A percentile compares a stretch with the other conserved stretches of the same genome.
These are phyloP conservation scores for Tetheella fluctuosa DNA, from an alignment of 2,888 invertebrate genomes.

Conservation along the genomic window DNA sequence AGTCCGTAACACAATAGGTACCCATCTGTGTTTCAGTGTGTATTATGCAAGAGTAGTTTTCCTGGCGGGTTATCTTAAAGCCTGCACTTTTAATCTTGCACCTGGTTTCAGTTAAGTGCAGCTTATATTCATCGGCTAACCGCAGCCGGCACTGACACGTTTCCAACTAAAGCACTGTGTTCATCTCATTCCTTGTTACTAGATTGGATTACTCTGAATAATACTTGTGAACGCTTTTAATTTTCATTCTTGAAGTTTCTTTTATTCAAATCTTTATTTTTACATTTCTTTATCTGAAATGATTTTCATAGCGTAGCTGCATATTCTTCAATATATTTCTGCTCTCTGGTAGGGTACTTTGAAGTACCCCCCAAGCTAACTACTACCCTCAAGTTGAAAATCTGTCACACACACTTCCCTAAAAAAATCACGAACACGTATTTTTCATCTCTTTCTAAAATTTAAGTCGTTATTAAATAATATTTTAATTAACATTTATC, in stretches of 20 bases:
- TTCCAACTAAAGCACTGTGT: slow-evolving; percentile 34
- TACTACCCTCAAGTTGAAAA: no score
- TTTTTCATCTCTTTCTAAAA: neutral
- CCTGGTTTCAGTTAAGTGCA: slow-evolving; percentile 75
- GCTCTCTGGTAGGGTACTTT: no score
- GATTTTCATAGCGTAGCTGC: no score
- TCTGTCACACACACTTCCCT: no score
- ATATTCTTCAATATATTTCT: no score
- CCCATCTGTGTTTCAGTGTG: neutral
- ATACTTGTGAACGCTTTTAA: neutral
- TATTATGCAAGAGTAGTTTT: slow-evolving; percentile 2
- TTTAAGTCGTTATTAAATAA: no score
- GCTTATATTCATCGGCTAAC: slow-evolving; percentile 36
- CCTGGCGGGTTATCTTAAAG: slow-evolving; percentile 35
- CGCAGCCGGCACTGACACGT: slow-evolving; percentile 23
- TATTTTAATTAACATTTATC: neutral
- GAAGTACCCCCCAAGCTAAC: no score
- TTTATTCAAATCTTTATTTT: neutral
- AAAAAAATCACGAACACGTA: no score
- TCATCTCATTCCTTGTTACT: slow-evolving; percentile 6
- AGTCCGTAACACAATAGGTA: neutral
- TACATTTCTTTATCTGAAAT: no score
- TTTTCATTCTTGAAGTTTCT: neutral
- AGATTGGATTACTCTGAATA: neutral
- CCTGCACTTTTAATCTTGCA: slow-evolving; percentile 70